These are phyloP conservation scores for Papilio aristodemus DNA, from an alignment of 1,140 invertebrate genomes.

Conservation along the genomic window DNA sequence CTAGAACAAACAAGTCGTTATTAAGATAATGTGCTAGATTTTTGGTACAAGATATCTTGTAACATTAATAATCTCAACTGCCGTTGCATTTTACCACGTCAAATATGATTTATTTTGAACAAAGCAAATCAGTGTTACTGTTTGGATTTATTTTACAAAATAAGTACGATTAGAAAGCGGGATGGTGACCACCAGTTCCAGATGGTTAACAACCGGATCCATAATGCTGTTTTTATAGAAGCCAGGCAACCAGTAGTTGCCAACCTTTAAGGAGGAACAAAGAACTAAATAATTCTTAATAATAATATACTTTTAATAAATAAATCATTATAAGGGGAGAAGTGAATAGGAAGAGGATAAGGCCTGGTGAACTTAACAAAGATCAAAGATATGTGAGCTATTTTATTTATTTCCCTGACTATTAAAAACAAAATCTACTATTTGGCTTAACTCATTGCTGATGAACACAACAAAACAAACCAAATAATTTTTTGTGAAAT, in stretches of 20 bases:
- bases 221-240: background rate
- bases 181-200: background rate
- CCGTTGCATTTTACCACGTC: background rate
- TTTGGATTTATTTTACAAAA: background rate
- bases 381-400: background rate
- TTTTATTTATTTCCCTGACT: background rate
- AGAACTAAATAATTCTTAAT: background rate
- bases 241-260: background rate
- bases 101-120: background rate
- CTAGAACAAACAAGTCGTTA: conserved; percentile 27
- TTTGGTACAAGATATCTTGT: conserved; percentile 21
- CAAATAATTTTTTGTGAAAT: conserved; percentile 6
- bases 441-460: too few relatives aligned
- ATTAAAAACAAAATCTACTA: background rate
- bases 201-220: background rate
- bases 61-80: background rate
- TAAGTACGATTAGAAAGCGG: background rate
- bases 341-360: background rate
- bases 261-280: background rate
- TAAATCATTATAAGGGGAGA: too few relatives aligned
- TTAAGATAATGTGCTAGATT: conserved; percentile 28
- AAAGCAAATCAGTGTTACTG: background rate
- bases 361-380: background rate
- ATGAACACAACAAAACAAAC: background rate
- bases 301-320: too few relatives aligned